Conservation (phyloP, 2,888 invertebrate species). For the Boloria selene region DNA sequence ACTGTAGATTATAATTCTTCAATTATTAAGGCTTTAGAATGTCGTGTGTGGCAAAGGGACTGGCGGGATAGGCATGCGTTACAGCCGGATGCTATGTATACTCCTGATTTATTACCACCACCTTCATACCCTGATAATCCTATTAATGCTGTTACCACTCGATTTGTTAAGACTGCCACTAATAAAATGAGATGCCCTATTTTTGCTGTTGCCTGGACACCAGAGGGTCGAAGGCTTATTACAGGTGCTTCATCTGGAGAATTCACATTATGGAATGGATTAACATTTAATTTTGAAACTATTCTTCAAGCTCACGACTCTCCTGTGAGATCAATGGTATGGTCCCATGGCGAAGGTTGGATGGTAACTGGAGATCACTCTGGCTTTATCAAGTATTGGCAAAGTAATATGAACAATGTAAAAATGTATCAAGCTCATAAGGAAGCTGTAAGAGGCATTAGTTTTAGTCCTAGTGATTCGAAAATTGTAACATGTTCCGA, state of each 20-base stretch:
- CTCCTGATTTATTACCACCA: constrained; percentile 96
- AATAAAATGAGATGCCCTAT: constrained; percentile 99
- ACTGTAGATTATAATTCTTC: constrained; percentile 99
- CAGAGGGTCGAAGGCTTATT: constrained; percentile 97
- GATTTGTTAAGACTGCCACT: constrained; percentile 99
- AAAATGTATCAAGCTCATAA: constrained; percentile 99
- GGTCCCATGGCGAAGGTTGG: constrained; percentile 99
- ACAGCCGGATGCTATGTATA: constrained; percentile 98
- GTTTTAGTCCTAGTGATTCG: constrained; percentile 99
- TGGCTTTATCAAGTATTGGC: constrained; percentile 99
- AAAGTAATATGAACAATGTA: constrained; percentile 99
- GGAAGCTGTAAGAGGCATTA: constrained; percentile 99
- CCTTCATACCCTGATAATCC: constrained; percentile 97
- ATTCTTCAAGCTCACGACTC: constrained; percentile 99
- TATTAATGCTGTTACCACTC: constrained; percentile 96
- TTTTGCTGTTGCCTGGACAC: constrained; percentile 99
- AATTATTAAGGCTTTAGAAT: constrained; percentile 95
- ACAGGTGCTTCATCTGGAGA: constrained; percentile 99
- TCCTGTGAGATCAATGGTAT: constrained; percentile 99
- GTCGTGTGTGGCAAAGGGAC: constrained; percentile 97
- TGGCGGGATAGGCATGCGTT: constrained; percentile 92
- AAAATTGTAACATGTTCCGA: constrained; percentile 99
- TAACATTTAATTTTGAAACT: constrained; percentile 99
- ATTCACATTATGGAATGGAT: constrained; percentile 99
- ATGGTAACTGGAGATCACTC: constrained; percentile 99